phyloP scores from a whole-genome alignment of 2,113 vertebrate species.

The Capra hircus region DNA sequence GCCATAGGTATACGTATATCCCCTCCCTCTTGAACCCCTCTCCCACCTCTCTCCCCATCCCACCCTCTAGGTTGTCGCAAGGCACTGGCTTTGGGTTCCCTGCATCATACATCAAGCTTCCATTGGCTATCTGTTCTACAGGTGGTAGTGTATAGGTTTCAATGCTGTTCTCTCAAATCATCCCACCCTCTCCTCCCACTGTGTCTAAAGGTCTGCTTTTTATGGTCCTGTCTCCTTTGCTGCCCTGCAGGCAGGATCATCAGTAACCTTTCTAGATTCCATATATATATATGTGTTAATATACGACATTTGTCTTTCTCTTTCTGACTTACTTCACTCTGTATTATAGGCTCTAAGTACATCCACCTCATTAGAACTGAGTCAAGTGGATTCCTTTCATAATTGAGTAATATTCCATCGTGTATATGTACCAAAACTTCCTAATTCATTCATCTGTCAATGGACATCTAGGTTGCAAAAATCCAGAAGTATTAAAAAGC shows the following conservation, averaged over 20 bases:
- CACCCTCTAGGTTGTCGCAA: not conserved
- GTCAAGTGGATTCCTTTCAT: not conserved
- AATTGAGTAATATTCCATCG: not conserved
- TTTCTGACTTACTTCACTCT: not conserved
- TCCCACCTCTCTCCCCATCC: not conserved
- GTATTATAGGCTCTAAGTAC: not conserved
- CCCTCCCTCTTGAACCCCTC: not conserved
- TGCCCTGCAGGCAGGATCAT: not conserved
- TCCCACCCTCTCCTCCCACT: not conserved
- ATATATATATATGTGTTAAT: not conserved
- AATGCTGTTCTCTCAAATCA: not conserved
- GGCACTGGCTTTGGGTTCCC: not conserved
- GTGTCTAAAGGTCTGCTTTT: not conserved
- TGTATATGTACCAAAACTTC: not conserved
- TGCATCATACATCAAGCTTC: not conserved
- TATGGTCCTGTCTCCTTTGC: not conserved
- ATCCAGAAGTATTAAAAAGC: not conserved
- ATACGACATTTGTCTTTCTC: not conserved
- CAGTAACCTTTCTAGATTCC: not conserved
- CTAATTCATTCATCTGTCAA: not conserved
- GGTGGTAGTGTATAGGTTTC: not conserved
- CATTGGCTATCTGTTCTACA: not conserved
- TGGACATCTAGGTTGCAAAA: not conserved
- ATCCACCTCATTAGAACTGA: not conserved
- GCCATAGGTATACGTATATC: not conserved